These are phyloP conservation scores for Bibio marci DNA, from an alignment of 2,888 invertebrate species.

Conservation along the genomic window DNA sequence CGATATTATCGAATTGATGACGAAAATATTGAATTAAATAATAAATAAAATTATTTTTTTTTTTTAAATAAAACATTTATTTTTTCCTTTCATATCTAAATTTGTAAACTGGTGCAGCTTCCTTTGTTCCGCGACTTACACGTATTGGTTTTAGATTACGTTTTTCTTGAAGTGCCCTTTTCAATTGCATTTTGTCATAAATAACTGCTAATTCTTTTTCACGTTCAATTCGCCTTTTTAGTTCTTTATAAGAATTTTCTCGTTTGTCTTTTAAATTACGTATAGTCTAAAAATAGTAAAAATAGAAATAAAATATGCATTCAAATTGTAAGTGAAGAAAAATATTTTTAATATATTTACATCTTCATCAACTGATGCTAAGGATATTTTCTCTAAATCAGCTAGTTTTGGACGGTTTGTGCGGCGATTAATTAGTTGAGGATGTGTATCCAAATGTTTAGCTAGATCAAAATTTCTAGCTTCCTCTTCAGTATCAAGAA, in stretches of 20 bases:
- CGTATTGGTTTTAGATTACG: conserved; percentile 46
- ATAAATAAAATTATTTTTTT: too few species aligned
- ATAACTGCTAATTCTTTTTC: conserved; percentile 58
- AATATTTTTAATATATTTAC: too few species aligned
- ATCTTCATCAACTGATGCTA: conserved; percentile 41
- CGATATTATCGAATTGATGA: too few species aligned
- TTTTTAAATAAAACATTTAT: too few species aligned
- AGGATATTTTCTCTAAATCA: conserved; percentile 34
- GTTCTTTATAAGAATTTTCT: conserved; percentile 50
- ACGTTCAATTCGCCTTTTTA: conserved; percentile 57
- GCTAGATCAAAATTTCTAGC: conserved; percentile 46
- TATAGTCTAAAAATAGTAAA: conserved; percentile 13
- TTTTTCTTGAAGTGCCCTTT: conserved; percentile 46
- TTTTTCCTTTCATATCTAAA: conserved; percentile 71
- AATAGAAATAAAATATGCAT: too few species aligned
- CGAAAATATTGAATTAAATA: too few species aligned
- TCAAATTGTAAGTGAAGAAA: too few species aligned
- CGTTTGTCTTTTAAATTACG: conserved; percentile 37
- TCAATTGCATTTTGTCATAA: conserved; percentile 63
- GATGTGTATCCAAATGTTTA: conserved; percentile 56
- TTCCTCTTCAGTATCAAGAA: conserved; percentile 49
- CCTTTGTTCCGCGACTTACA: conserved; percentile 43
- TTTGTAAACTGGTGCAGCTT: conserved; percentile 54
- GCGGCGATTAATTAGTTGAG: conserved; percentile 45
- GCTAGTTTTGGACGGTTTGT: conserved; percentile 50